These are phyloP conservation scores for Acrobasis suavella DNA, from an alignment of 2,888 invertebrate species.

Conservation along the genomic window DNA sequence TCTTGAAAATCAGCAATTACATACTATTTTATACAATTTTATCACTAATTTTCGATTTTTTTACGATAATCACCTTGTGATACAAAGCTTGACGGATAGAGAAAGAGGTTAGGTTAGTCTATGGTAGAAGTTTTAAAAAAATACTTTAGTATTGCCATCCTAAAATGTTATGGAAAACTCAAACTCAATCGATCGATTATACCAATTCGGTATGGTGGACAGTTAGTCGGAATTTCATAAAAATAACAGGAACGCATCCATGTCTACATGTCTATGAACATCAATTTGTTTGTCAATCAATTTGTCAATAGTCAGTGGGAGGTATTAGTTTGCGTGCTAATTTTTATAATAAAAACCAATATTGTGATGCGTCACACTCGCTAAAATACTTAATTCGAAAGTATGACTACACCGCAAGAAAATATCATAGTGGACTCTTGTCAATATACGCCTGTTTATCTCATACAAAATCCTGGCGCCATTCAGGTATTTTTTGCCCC, in stretches of 20 bases:
- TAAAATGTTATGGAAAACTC: not conserved
- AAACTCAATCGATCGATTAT: not conserved
- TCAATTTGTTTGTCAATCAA: constrained; percentile 32
- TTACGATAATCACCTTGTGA: constrained; percentile 67
- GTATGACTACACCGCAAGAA: constrained; percentile 64
- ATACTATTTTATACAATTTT: constrained; percentile 29
- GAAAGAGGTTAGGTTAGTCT: constrained; percentile 70
- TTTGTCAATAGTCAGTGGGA: constrained; percentile 31
- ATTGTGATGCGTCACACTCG: constrained; percentile 44
- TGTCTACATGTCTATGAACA: not conserved
- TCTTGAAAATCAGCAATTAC: constrained; percentile 1
- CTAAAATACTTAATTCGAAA: constrained; percentile 40
- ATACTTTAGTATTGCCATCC: constrained; percentile 24
- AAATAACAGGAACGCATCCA: constrained; percentile 15
- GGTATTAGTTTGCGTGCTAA: constrained; percentile 21
- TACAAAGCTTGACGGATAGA: constrained; percentile 73
- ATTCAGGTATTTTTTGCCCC: constrained; percentile 61
- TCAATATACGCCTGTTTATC: constrained; percentile 73
- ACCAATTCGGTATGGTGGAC: not conserved
- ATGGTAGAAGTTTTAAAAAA: constrained; percentile 35
- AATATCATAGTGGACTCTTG: constrained; percentile 68
- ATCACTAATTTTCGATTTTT: constrained; percentile 33
- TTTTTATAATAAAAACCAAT: constrained; percentile 30
- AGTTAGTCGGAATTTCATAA: not conserved
- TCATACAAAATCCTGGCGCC: constrained; percentile 70